Percentiles rank a stretch among this genome's conserved stretches.
phyloP scores from a whole-genome alignment of 2,888 invertebrate species.

The Trissoscelio sp. region DNA sequence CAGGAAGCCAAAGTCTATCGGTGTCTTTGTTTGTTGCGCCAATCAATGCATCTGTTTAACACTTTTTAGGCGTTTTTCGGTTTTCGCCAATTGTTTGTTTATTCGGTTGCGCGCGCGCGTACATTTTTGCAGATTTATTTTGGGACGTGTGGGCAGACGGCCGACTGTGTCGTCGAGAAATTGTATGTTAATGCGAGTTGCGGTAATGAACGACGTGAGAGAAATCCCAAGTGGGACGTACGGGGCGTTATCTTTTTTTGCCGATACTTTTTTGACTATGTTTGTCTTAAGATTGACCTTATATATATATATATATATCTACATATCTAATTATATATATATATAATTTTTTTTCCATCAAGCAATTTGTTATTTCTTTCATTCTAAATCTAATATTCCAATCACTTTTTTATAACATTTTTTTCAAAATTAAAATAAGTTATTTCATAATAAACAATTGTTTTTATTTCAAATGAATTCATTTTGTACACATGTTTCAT shows the following conservation, averaged over 20 bases:
- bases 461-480: too few relatives aligned
- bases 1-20: background rate
- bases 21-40: conserved; percentile 16
- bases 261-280: conserved; percentile 2
- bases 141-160: conserved; percentile 45
- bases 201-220: conserved; percentile 48
- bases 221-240: conserved; percentile 48
- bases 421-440: too few relatives aligned
- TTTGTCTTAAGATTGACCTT: conserved; percentile 1
- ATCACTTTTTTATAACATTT: background rate
- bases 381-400: too few relatives aligned
- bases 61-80: too few relatives aligned
- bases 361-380: too few relatives aligned
- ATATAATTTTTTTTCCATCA: background rate
- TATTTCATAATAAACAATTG: too few relatives aligned
- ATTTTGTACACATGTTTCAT: too few relatives aligned
- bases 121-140: conserved; percentile 46
- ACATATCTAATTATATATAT: too few relatives aligned
- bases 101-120: conserved; percentile 13
- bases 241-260: conserved; percentile 41
- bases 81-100: conserved; percentile 25
- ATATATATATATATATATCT: background rate
- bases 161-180: conserved; percentile 46
- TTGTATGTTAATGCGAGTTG: conserved; percentile 52
- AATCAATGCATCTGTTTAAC: too few relatives aligned